Evolutionary conservation across 2,888 invertebrate species (phyloP).

Genomic region (Drosophila gaucha): DNA sequence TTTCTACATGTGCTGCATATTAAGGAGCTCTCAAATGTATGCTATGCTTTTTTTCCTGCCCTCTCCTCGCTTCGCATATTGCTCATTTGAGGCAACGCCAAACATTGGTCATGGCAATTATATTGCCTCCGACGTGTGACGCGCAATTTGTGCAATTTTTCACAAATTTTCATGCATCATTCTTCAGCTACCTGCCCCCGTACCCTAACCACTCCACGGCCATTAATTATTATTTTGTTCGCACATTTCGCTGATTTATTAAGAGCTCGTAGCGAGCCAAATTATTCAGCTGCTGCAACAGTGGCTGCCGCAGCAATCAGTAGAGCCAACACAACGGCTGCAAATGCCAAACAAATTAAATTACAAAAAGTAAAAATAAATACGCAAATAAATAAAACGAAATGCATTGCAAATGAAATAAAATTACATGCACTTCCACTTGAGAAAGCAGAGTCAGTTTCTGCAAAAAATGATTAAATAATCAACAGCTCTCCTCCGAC

Average conservation of each 20-base stretch:
- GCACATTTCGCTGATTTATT: conserved; percentile 78
- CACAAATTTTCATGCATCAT: conserved; percentile 73
- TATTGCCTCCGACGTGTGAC: conserved; percentile 43
- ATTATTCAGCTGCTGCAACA: conserved; percentile 41
- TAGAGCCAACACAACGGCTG: conserved; percentile 38
- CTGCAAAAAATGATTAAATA: conserved; percentile 66
- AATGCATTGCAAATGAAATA: conserved; percentile 70
- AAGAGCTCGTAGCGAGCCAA: conserved; percentile 44
- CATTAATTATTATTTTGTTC: conserved; percentile 76
- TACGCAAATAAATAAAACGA: conserved; percentile 33
- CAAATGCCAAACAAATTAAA: conserved; percentile 56
- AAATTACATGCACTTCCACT: conserved; percentile 76
- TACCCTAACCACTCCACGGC: not conserved
- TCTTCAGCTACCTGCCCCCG: conserved; percentile 29
- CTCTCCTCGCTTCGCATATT: conserved; percentile 4
- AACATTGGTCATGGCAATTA: conserved; percentile 58
- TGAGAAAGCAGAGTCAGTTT: conserved; percentile 62
- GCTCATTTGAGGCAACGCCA: conserved; percentile 61
- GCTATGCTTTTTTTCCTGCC: conserved; percentile 17
- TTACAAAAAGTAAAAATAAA: conserved; percentile 30
- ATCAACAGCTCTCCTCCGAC: conserved; percentile 56
- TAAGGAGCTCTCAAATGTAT: conserved; percentile 55
- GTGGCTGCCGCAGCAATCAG: conserved; percentile 53
- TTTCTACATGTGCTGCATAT: conserved; percentile 83
- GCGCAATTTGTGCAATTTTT: conserved; percentile 75